Percentiles rank a stretch among this genome's conserved stretches.
These are phyloP conservation scores for Mastomys natalensis DNA, from an alignment of 2,113 vertebrate genomes.

Conservation along the genomic window DNA sequence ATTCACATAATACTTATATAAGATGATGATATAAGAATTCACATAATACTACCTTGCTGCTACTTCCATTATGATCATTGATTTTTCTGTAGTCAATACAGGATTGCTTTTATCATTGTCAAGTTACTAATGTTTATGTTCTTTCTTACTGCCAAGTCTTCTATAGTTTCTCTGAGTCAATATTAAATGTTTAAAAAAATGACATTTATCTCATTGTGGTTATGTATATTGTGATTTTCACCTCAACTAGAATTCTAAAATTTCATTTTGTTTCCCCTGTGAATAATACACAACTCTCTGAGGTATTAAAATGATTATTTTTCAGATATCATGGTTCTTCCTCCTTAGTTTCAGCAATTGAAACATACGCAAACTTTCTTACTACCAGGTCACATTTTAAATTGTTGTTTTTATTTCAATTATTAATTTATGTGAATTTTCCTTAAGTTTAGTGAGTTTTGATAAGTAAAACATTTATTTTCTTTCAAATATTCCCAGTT, in stretches of 20 bases:
- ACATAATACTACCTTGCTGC: not conserved
- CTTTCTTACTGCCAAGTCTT: not conserved
- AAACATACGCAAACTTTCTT: not conserved
- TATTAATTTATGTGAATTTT: not conserved
- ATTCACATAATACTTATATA: not conserved
- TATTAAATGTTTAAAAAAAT: not conserved
- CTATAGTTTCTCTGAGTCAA: not conserved
- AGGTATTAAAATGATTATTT: not conserved
- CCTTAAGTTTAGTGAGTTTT: not conserved
- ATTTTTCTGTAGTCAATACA: not conserved
- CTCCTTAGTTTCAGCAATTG: not conserved
- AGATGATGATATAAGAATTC: not conserved
- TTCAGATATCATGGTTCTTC: not conserved
- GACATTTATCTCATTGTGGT: not conserved
- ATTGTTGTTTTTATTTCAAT: not conserved
- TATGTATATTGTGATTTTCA: not conserved
- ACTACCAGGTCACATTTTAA: not conserved
- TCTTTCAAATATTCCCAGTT: not conserved
- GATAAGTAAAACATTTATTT: not conserved
- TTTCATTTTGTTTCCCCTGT: not conserved
- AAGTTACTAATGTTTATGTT: not conserved
- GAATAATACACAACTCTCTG: not conserved
- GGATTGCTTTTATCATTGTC: not conserved
- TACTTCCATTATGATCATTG: not conserved
- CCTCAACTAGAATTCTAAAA: not conserved